Conservation (phyloP, 2,888 invertebrate genomes). For the Brachyopa scutellaris region DNA sequence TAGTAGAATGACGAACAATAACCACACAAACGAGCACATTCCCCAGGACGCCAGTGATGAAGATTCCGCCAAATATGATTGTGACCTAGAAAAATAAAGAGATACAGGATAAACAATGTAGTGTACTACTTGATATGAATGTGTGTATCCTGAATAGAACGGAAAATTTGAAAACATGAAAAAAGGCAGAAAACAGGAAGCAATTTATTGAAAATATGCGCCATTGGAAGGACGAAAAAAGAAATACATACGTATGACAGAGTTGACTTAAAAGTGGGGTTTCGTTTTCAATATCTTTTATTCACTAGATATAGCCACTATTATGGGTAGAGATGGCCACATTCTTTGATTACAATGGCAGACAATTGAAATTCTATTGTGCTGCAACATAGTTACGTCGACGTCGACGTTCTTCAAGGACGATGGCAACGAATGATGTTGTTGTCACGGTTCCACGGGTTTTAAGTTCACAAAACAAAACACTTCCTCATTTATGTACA, state of each 20-base stretch:
- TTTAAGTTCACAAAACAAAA: slow-evolving; percentile 28
- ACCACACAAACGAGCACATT: slow-evolving; percentile 93
- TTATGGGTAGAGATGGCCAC: slow-evolving; percentile 15
- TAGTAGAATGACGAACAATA: slow-evolving; percentile 89
- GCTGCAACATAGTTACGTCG: slow-evolving; percentile 16
- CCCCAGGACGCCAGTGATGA: slow-evolving; percentile 91
- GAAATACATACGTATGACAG: slow-evolving; percentile 6
- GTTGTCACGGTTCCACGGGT: slow-evolving; percentile 16
- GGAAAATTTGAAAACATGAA: background rate
- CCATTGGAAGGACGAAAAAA: slow-evolving; percentile 36
- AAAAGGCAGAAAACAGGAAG: slow-evolving; percentile 48
- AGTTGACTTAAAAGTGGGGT: too few species aligned
- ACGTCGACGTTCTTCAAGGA: too few species aligned
- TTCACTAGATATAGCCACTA: background rate
- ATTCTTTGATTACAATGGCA: slow-evolving; percentile 50
- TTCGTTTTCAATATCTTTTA: background rate
- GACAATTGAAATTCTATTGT: slow-evolving; percentile 61
- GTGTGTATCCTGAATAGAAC: background rate
- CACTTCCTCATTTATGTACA: slow-evolving; percentile 42
- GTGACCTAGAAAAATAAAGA: slow-evolving; percentile 82
- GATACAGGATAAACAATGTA: slow-evolving; percentile 67
- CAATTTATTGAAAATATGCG: slow-evolving; percentile 63
- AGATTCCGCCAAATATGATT: slow-evolving; percentile 88
- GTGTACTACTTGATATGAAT: background rate
- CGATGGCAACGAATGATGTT: slow-evolving; percentile 6